Conservation (phyloP, 2,797 vertebrate species). For the Chelon labrosus region DNA sequence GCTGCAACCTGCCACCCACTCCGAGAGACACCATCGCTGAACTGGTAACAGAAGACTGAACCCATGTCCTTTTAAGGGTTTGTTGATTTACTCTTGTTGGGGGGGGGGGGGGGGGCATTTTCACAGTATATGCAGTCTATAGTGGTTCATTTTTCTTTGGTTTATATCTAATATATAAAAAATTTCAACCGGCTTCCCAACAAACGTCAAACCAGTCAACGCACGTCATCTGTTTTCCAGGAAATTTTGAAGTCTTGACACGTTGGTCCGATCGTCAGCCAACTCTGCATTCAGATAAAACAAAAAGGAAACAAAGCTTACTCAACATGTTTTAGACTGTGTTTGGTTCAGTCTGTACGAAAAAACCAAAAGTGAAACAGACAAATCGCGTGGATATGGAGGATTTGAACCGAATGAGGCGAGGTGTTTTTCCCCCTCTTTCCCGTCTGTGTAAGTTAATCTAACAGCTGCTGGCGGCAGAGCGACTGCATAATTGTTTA, state of each 20-base stretch:
- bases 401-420: too few relatives aligned
- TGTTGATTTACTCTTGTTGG: slow-evolving; percentile 12
- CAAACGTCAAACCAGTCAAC: too few relatives aligned
- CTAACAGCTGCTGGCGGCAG: too few relatives aligned
- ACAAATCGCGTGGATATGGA: background rate
- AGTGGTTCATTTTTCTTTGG: background rate
- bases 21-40: slow-evolving; percentile 15
- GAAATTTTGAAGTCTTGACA: background rate
- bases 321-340: too few relatives aligned
- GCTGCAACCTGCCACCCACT: slow-evolving; percentile 89
- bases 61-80: slow-evolving; percentile 23
- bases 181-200: background rate
- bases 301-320: too few relatives aligned
- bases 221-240: background rate
- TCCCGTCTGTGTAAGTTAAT: too few relatives aligned
- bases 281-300: too few relatives aligned
- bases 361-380: background rate
- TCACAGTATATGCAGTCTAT: background rate
- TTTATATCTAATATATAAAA: too few relatives aligned
- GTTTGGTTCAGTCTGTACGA: too few relatives aligned
- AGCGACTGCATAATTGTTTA: too few relatives aligned
- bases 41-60: slow-evolving; percentile 25
- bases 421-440: too few relatives aligned
- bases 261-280: background rate
- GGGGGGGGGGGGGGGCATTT: background rate